Conservation (phyloP, 2,797 vertebrate genomes). For the Pseudotriccus pelzelni region DNA sequence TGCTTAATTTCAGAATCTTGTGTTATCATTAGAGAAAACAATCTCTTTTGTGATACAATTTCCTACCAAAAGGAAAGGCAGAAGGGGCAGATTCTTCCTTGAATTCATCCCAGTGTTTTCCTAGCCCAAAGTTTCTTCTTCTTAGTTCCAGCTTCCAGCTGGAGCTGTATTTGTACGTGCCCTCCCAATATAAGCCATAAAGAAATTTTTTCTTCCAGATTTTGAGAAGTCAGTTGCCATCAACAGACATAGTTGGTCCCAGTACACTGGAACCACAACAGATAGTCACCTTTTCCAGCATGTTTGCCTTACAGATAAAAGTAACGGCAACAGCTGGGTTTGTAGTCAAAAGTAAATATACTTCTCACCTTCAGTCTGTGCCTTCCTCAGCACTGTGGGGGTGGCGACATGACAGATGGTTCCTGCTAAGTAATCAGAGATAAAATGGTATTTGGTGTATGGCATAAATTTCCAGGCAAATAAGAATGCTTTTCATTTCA, state of each 20-base stretch:
- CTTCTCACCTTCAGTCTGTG: constrained; percentile 23
- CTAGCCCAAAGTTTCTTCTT: neutral
- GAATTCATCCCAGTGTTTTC: neutral
- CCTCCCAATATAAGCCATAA: neutral
- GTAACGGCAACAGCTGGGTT: constrained; percentile 20
- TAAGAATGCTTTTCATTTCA: constrained; percentile 23
- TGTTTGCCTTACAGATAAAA: constrained; percentile 29
- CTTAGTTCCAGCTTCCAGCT: neutral
- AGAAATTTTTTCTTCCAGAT: neutral
- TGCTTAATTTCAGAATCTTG: constrained; percentile 21
- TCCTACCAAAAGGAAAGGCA: neutral
- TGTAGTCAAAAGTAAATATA: constrained; percentile 37
- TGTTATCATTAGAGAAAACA: constrained; percentile 25
- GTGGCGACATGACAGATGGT: constrained; percentile 13
- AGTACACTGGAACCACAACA: neutral
- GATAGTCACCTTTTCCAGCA: constrained; percentile 13
- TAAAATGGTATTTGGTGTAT: constrained; percentile 32
- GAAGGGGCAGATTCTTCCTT: neutral
- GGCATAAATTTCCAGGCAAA: constrained; percentile 32
- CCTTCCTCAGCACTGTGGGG: neutral
- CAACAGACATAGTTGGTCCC: neutral
- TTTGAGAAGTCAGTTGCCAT: constrained; percentile 8
- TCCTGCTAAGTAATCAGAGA: constrained; percentile 31
- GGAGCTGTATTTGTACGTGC: neutral
- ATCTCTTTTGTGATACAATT: neutral